Percentiles rank a stretch among this genome's conserved stretches.
phyloP scores from a whole-genome alignment of 1,140 invertebrate genomes.

The Homarus americanus region DNA sequence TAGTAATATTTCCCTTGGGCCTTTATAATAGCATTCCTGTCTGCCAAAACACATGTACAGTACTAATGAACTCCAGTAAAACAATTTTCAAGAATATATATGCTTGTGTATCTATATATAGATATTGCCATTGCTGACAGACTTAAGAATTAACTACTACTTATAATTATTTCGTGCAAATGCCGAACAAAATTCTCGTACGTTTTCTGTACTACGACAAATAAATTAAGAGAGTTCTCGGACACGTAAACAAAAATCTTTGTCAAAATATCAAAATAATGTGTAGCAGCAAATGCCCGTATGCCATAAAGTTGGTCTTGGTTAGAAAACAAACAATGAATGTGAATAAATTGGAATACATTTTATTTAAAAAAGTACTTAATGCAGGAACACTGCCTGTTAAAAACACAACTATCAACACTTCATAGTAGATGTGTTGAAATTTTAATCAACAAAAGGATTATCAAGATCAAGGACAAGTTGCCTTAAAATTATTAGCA shows the following conservation, averaged over 20 bases:
- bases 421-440: conserved; percentile 15
- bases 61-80: not conserved
- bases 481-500: conserved; percentile 35
- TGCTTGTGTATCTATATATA: conserved; percentile 14
- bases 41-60: not conserved
- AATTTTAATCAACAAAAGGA: conserved; percentile 17
- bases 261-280: not conserved
- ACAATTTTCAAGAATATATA: not conserved
- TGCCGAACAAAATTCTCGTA: not conserved
- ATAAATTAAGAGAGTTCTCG: not conserved
- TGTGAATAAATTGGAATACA: not conserved
- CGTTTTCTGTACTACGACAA: not conserved
- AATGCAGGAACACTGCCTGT: conserved; percentile 14
- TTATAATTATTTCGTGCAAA: not conserved
- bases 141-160: not conserved
- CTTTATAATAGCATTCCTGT: not conserved
- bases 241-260: conserved; percentile 14
- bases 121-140: not conserved
- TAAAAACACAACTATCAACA: not conserved
- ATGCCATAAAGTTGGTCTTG: conserved; percentile 17
- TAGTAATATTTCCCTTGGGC: not conserved
- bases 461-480: conserved; percentile 10
- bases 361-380: not conserved
- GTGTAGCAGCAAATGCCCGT: conserved; percentile 19
- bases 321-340: conserved; percentile 6